Conservation (phyloP, 2,113 vertebrate genomes). For the Pangasianodon hypophthalmus region DNA sequence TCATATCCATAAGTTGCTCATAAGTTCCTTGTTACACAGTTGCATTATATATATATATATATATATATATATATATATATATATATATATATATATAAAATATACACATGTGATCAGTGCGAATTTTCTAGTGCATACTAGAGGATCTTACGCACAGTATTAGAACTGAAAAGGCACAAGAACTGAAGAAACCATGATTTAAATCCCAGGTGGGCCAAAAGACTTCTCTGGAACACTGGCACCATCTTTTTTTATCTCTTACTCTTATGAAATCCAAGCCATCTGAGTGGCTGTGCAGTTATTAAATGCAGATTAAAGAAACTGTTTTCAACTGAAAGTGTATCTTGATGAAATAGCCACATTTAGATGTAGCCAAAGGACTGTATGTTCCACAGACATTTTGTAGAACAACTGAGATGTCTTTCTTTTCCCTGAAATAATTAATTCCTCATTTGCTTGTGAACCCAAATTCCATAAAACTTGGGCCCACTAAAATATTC, state of each 20-base stretch:
- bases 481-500: slow-evolving; percentile 11
- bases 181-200: not conserved
- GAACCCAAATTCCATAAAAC: slow-evolving; percentile 17
- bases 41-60: no score
- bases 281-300: not conserved
- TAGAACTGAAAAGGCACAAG: not conserved
- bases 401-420: not conserved
- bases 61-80: no score
- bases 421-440: not conserved
- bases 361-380: slow-evolving; percentile 2
- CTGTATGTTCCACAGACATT: slow-evolving; percentile 10
- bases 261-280: not conserved
- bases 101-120: not conserved
- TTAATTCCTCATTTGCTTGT: slow-evolving; percentile 20
- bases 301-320: not conserved
- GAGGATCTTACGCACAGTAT: not conserved
- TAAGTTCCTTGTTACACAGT: no score
- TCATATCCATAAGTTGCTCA: no score
- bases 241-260: not conserved
- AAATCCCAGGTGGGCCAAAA: not conserved
- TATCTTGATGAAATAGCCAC: slow-evolving; percentile 15
- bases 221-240: not conserved
- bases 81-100: not conserved
- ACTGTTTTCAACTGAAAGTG: not conserved
- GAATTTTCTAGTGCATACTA: not conserved